Percentiles rank a stretch among this genome's conserved stretches.
Conservation (phyloP, 2,888 invertebrate species). For the Physocephala rufipes region DNA sequence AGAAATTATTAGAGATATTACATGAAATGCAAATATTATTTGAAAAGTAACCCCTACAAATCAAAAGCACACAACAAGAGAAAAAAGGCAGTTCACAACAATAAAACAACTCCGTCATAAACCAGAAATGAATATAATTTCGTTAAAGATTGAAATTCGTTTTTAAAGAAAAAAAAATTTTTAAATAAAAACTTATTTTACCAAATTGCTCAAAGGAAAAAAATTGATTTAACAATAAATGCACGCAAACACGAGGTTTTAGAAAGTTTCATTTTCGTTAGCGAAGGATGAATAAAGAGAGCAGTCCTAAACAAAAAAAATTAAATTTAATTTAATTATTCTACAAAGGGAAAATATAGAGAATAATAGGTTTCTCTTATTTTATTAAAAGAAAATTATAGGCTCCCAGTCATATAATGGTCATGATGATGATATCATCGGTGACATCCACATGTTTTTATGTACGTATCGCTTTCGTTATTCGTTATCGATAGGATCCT, state of each 20-base stretch:
- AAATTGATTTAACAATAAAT: conserved; percentile 10
- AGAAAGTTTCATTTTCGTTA: conserved; percentile 8
- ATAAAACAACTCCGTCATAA: not conserved
- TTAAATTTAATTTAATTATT: not conserved
- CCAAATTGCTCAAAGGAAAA: not conserved
- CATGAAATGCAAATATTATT: not conserved
- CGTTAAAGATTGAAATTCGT: not conserved
- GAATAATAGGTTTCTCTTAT: no score
- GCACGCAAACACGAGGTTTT: conserved; percentile 3
- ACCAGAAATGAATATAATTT: not conserved
- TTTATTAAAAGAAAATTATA: no score
- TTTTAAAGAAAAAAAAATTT: not conserved
- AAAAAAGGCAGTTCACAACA: not conserved
- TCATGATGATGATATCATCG: no score
- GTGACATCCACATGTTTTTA: no score
- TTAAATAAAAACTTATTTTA: not conserved
- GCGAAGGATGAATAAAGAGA: not conserved
- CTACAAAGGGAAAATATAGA: no score
- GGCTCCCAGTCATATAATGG: no score
- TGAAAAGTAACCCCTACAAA: not conserved
- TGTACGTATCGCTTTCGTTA: no score
- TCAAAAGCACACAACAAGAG: not conserved
- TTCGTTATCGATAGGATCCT: no score
- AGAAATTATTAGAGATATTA: conserved; percentile 22
- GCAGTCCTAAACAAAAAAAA: not conserved